Evolutionary conservation across 2,888 invertebrate species (phyloP).

Genomic region (Maniola hyperantus): DNA sequence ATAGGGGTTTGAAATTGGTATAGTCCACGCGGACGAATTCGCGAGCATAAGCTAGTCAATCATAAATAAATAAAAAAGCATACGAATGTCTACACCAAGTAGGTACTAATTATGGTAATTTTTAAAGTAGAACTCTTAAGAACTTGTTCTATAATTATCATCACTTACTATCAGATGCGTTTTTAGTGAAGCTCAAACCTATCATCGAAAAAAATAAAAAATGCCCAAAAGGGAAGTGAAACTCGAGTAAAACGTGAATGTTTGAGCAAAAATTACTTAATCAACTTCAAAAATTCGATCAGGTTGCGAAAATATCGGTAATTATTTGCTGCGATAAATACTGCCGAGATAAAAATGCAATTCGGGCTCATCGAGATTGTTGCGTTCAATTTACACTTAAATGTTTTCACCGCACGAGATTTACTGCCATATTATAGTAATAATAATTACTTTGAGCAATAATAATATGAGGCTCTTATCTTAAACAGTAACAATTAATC

Average conservation of each 20-base stretch:
- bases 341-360: conserved; percentile 18
- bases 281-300: conserved; percentile 1
- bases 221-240: background rate
- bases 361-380: conserved; percentile 24
- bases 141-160: background rate
- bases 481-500: conserved; percentile 15
- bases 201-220: background rate
- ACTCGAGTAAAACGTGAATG: background rate
- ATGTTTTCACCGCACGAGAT: conserved; percentile 17
- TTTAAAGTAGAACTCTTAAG: too few species aligned
- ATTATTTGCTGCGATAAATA: conserved; percentile 13
- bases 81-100: too few species aligned
- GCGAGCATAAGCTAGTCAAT: too few species aligned
- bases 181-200: background rate
- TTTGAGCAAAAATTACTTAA: conserved; percentile 12
- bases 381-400: conserved; percentile 21
- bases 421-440: conserved; percentile 11
- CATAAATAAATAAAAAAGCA: too few species aligned
- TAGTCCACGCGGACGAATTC: too few species aligned
- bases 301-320: conserved; percentile 5
- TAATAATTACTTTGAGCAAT: conserved; percentile 17
- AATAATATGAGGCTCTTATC: conserved; percentile 22
- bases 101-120: too few species aligned
- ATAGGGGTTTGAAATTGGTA: too few species aligned
- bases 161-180: background rate